A percentile compares a stretch with the other conserved stretches of the same genome.
Evolutionary conservation across 2,888 invertebrate genomes (phyloP).

Genomic region (Anticlea derivata): DNA sequence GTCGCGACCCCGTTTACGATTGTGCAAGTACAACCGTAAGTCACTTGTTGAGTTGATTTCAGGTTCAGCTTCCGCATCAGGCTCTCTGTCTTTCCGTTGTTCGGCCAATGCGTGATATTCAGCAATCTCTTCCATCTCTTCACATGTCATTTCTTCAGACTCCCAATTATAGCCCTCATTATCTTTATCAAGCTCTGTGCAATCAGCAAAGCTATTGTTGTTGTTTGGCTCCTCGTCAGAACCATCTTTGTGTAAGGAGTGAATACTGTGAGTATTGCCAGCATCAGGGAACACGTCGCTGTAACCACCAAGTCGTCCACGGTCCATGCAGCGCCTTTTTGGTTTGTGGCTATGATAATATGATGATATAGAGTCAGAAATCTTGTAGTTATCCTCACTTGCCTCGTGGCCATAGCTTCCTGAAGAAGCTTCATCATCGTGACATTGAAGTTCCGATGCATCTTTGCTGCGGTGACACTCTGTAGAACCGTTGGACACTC

Average conservation of each 20-base stretch:
- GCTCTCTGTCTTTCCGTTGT: background rate
- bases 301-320: conserved; percentile 12
- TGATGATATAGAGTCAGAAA: background rate
- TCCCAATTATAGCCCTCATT: background rate
- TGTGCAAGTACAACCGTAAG: conserved; percentile 13
- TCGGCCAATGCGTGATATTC: conserved; percentile 1
- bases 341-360: background rate
- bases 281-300: conserved; percentile 3
- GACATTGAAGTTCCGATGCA: background rate
- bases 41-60: conserved; percentile 3
- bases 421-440: background rate
- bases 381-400: background rate
- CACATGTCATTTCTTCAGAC: background rate
- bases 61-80: background rate
- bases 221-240: background rate
- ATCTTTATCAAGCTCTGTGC: background rate
- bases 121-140: conserved; percentile 5
- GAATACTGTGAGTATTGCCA: background rate
- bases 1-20: conserved; percentile 1
- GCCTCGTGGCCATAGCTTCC: background rate
- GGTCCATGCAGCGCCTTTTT: conserved; percentile 6
- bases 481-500: background rate
- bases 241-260: no score
- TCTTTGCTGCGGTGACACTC: background rate
- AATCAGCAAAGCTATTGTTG: conserved; percentile 1